Evolutionary conservation across 1,140 invertebrate species (phyloP).

Genomic region (Lepidostoma basale): DNA sequence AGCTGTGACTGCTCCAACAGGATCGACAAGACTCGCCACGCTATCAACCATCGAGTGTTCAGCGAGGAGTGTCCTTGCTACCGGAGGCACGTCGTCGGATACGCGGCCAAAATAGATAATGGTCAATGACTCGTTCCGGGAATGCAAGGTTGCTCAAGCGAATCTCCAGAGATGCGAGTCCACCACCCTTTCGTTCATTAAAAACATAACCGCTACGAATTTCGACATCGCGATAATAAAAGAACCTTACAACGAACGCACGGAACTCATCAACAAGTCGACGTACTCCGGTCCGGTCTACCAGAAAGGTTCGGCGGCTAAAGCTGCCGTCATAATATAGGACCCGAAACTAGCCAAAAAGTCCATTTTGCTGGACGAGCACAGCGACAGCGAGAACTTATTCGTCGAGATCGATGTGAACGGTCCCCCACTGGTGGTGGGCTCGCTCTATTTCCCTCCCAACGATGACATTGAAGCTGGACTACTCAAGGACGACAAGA

Average conservation of each 20-base stretch:
- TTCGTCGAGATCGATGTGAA: background rate
- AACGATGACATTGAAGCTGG: background rate
- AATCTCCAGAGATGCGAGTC: conserved; percentile 1
- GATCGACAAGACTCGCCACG: background rate
- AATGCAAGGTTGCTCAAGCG: background rate
- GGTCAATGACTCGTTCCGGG: background rate
- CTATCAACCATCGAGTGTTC: background rate
- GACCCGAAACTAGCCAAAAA: background rate
- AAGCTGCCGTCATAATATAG: background rate
- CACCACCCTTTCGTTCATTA: background rate
- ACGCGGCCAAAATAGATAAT: background rate
- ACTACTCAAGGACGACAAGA: background rate
- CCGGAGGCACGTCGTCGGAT: background rate
- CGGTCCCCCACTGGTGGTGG: background rate
- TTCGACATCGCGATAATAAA: background rate
- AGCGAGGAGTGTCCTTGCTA: background rate
- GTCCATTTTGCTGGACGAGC: background rate
- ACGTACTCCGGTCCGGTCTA: background rate
- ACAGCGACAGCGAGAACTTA: background rate
- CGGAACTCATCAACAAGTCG: background rate
- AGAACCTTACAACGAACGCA: background rate
- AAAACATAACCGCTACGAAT: background rate
- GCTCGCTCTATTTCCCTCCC: background rate
- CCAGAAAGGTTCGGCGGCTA: background rate
- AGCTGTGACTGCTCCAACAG: background rate